Base-by-base conservation (phyloP, 2,113 vertebrate genomes). In the Pterophyllum scalare region DNA sequence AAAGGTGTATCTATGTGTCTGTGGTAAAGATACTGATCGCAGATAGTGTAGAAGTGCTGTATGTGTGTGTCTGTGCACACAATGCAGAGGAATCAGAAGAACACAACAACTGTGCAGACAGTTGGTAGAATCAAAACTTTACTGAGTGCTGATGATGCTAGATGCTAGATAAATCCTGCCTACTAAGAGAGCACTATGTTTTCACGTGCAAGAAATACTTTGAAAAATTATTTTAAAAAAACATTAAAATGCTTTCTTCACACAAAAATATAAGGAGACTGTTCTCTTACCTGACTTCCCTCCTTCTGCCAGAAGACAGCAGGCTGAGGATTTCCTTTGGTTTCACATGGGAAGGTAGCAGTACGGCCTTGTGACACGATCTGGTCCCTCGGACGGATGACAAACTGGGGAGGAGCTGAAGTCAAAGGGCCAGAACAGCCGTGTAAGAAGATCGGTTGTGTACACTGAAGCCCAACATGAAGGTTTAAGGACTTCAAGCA, bases 271-370 rank as follows among this genome's bases (percentile, higher is more conserved):
- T n/a, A 43, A 57, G 75, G 75, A 57, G 60, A 22, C 52, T 31
- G 14, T 58, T 56, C 10, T 61, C 93, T 86, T 94, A 99, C 98
- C 97, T 99, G 98, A 87, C 97, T 99, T 79, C 98, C 98, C 93
- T 99, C 98, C 90, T 97, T 99, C 92, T 99, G 98, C 98, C 98
- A 99, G 94, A 99, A 99, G 77, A 99, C 98, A 46, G 98, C 98
- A 67, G 98, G 98, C 82, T 99, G 98, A 20, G 98, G 98, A 90
- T 99, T 99, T 88, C 98, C 98, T 95, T 98, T 99, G 70, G 98
- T 98, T 96, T 99, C 97, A 94, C 98, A 99, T 20, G 98, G 98
- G 94, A 99, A 99, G 79, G 97, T 97, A 87, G 97, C 97, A 2
- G 96, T 97, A 74, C 97, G 97, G 58, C 98, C 98, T 90, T 99